A percentile compares a stretch with the other conserved stretches of the same genome.
These are phyloP conservation scores for Acanthosepion esculentum DNA, from an alignment of 2,888 invertebrate species.

Conservation along the genomic window DNA sequence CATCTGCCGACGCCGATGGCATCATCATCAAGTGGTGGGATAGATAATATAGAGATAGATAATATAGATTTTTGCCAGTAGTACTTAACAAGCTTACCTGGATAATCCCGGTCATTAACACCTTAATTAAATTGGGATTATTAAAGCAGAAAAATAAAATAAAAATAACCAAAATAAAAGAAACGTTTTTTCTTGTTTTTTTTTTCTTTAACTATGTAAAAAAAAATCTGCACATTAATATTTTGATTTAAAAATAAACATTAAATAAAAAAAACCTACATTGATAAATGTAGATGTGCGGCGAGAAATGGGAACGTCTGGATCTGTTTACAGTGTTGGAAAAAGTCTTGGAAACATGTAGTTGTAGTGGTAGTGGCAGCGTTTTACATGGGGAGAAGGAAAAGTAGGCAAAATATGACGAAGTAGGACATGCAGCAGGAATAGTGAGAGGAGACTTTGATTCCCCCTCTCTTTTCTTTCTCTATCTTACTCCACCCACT, in stretches of 20 bases:
- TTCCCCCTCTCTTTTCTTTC: not conserved
- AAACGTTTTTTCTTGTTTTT: not conserved
- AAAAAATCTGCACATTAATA: not conserved
- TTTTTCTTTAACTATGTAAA: not conserved
- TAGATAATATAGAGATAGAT: no score
- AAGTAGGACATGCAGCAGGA: not conserved
- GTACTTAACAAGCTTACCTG: not conserved
- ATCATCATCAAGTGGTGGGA: not conserved
- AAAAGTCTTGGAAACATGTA: not conserved
- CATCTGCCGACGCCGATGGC: not conserved
- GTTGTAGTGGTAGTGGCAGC: not conserved
- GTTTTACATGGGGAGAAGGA: not conserved
- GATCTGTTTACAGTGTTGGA: conserved; percentile 12
- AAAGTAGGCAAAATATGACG: not conserved
- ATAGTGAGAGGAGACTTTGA: not conserved
- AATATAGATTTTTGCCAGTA: not conserved
- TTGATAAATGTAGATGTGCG: not conserved
- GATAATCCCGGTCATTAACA: not conserved
- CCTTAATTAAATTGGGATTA: conserved; percentile 6
- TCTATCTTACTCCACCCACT: not conserved
- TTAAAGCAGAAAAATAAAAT: not conserved
- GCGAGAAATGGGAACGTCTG: conserved; percentile 10
- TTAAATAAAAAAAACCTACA: not conserved
- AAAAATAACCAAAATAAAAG: not conserved
- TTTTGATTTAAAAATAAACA: not conserved